phyloP scores from a whole-genome alignment of 1,140 invertebrate species.

The Drosophila pectinifera region DNA sequence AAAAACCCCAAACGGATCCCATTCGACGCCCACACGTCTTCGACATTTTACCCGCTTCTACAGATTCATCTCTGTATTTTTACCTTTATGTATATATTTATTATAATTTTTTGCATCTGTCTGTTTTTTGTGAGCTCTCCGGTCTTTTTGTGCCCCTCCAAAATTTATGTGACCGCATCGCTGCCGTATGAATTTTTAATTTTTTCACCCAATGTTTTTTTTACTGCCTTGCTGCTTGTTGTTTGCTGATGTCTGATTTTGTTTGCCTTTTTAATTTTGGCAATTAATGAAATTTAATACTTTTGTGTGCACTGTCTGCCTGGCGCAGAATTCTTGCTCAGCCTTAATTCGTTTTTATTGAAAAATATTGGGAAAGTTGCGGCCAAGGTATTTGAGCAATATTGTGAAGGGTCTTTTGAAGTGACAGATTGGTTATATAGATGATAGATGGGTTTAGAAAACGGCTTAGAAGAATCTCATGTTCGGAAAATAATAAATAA shows the following conservation, averaged over 20 bases:
- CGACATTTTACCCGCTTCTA: conserved; percentile 47
- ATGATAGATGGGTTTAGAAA: conserved; percentile 30
- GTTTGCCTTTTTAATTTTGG: conserved; percentile 61
- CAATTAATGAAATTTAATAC: conserved; percentile 84
- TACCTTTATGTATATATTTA: conserved; percentile 34
- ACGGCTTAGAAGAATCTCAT: conserved; percentile 2
- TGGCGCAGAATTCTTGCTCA: conserved; percentile 13
- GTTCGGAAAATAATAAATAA: not conserved
- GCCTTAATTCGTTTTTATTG: conserved; percentile 24
- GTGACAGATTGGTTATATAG: conserved; percentile 10
- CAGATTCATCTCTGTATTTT: conserved; percentile 44
- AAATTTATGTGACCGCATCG: conserved; percentile 80
- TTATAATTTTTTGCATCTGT: conserved; percentile 50
- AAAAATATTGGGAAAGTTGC: conserved; percentile 39
- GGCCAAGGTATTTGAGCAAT: conserved; percentile 17
- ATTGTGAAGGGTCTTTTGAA: conserved; percentile 1
- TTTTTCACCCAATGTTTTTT: conserved; percentile 49
- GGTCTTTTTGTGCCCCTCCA: conserved; percentile 31
- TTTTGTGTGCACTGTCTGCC: conserved; percentile 64
- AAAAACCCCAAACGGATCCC: conserved; percentile 39
- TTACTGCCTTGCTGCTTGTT: conserved; percentile 13
- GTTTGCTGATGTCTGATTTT: conserved; percentile 12
- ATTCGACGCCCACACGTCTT: conserved; percentile 68
- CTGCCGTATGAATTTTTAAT: conserved; percentile 82
- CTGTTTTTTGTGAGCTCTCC: not conserved